Percentiles rank a stretch among this genome's conserved stretches.
Conservation (phyloP, 2,797 vertebrate species). For the Staurois parvus region DNA sequence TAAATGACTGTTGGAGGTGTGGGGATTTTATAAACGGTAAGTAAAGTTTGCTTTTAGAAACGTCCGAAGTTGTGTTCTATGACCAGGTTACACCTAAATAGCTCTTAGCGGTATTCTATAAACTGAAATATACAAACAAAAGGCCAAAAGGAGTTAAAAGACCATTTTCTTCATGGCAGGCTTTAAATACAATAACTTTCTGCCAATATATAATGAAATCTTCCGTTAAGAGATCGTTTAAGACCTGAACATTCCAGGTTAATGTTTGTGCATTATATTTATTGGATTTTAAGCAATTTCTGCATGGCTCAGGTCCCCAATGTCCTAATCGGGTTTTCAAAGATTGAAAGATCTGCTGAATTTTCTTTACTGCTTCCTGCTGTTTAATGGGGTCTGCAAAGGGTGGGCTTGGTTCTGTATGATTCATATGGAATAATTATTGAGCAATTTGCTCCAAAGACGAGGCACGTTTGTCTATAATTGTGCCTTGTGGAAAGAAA, state of each 20-base stretch:
- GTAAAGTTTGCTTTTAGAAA: too few relatives aligned
- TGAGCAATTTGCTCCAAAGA: background rate
- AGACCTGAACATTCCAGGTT: slow-evolving; percentile 83
- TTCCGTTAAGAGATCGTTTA: slow-evolving; percentile 79
- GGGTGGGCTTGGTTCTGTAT: background rate
- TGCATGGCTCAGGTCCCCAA: slow-evolving; percentile 95
- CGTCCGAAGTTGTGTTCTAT: too few relatives aligned
- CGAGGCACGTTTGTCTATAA: too few relatives aligned
- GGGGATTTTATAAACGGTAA: too few relatives aligned
- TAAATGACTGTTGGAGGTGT: too few relatives aligned
- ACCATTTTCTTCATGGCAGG: background rate
- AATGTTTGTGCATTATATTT: slow-evolving; percentile 90
- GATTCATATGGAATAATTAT: background rate
- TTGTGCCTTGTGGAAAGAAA: too few relatives aligned
- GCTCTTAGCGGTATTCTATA: too few relatives aligned
- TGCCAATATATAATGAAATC: slow-evolving; percentile 38
- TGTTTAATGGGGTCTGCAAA: background rate
- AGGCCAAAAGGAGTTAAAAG: background rate
- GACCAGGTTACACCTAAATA: too few relatives aligned
- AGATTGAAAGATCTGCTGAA: slow-evolving; percentile 90
- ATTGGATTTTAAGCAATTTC: slow-evolving; percentile 97
- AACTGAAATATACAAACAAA: too few relatives aligned
- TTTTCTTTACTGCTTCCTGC: slow-evolving; percentile 76
- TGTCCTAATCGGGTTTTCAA: slow-evolving; percentile 95
- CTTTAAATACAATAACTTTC: background rate